A percentile compares a stretch with the other conserved stretches of the same genome.
Evolutionary conservation across 2,888 invertebrate species (phyloP).

Genomic region (Apeira syringaria): DNA sequence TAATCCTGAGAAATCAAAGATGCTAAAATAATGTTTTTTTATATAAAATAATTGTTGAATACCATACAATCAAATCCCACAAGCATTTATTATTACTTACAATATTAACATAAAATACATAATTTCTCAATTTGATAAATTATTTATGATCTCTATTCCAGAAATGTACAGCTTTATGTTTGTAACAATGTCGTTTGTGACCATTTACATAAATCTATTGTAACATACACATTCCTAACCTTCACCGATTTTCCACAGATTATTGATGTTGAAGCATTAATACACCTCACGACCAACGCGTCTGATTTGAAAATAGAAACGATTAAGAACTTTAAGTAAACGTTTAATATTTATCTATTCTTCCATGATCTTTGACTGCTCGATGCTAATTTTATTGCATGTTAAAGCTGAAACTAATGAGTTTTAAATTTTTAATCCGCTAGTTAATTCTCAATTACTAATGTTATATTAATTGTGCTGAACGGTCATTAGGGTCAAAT

Average conservation of each 20-base stretch:
- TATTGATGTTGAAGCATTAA: slow-evolving; percentile 16
- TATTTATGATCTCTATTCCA: neutral
- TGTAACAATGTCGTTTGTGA: slow-evolving; percentile 33
- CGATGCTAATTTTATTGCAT: neutral
- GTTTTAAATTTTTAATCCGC: too few species aligned
- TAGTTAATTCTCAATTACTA: too few species aligned
- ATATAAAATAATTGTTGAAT: too few species aligned
- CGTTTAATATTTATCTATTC: slow-evolving; percentile 13
- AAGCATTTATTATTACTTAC: too few species aligned
- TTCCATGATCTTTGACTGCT: slow-evolving; percentile 2
- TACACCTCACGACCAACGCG: slow-evolving; percentile 15
- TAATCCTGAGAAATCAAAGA: too few species aligned
- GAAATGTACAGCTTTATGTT: neutral
- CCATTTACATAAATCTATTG: slow-evolving; percentile 31
- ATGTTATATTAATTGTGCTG: too few species aligned
- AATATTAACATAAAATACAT: too few species aligned
- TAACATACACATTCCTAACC: slow-evolving; percentile 35
- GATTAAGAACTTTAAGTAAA: slow-evolving; percentile 12
- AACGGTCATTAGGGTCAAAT: too few species aligned
- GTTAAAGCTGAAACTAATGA: too few species aligned
- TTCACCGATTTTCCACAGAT: slow-evolving; percentile 39
- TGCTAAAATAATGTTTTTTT: too few species aligned
- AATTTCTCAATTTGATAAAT: neutral
- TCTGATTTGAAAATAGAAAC: slow-evolving; percentile 11
- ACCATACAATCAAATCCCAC: too few species aligned